Conservation (phyloP, 2,888 invertebrate species). For the Barypeithes pellucidus region DNA sequence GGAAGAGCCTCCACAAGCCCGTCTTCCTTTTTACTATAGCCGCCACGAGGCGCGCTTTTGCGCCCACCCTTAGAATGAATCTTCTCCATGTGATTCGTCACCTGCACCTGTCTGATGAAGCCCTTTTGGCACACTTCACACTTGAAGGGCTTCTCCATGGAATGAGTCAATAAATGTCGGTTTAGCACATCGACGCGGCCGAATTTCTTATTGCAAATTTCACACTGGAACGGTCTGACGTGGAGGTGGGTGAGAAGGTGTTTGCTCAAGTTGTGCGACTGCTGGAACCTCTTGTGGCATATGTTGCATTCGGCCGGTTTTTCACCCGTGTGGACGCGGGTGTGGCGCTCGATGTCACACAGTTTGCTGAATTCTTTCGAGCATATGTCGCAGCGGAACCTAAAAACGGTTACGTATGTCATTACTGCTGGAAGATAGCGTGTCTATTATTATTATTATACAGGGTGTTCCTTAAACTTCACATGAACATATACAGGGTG, state of each 20-base stretch:
- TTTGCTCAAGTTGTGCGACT: slow-evolving; percentile 68
- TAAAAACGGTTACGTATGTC: slow-evolving; percentile 10
- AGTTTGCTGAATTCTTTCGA: slow-evolving; percentile 66
- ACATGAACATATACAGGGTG: too few species aligned
- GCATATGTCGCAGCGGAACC: slow-evolving; percentile 66
- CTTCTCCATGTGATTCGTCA: slow-evolving; percentile 61
- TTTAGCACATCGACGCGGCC: slow-evolving; percentile 67
- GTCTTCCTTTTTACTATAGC: neutral
- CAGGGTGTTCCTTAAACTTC: too few species aligned
- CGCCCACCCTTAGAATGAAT: neutral
- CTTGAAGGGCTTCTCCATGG: slow-evolving; percentile 66
- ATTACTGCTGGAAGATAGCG: too few species aligned
- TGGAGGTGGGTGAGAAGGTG: slow-evolving; percentile 68
- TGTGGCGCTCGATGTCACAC: slow-evolving; percentile 68
- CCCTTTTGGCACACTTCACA: slow-evolving; percentile 65
- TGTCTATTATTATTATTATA: too few species aligned
- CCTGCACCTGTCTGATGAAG: slow-evolving; percentile 64
- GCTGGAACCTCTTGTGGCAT: slow-evolving; percentile 65
- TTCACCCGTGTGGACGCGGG: slow-evolving; percentile 68
- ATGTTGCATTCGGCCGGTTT: slow-evolving; percentile 67
- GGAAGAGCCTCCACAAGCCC: neutral
- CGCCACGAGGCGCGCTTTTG: neutral
- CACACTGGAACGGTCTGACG: slow-evolving; percentile 66
- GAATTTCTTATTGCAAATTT: slow-evolving; percentile 67
- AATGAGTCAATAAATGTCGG: slow-evolving; percentile 67